Conservation (phyloP, 1,140 invertebrate species). For the Ptiloglossa arizonensis region DNA sequence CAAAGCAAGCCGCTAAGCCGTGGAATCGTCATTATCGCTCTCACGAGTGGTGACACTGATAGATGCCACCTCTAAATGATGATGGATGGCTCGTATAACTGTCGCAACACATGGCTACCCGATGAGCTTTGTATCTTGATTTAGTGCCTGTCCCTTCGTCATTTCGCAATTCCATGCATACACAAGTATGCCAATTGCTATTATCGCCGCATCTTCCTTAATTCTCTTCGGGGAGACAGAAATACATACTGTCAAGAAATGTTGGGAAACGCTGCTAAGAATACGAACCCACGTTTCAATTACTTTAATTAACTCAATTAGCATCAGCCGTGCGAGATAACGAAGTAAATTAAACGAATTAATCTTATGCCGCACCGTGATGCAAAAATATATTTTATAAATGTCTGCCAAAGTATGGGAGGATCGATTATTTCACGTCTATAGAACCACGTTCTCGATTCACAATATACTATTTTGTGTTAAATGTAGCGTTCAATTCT, state of each 20-base stretch:
- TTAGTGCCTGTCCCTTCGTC: constrained; percentile 71
- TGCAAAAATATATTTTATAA: too few species aligned
- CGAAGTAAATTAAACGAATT: too few species aligned
- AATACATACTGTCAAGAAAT: constrained; percentile 6
- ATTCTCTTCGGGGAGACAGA: neutral
- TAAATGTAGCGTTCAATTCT: too few species aligned
- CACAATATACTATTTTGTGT: too few species aligned
- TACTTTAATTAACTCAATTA: neutral
- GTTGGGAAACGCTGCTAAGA: neutral
- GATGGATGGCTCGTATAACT: constrained; percentile 78
- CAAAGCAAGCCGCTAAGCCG: constrained; percentile 69
- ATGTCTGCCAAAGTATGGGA: too few species aligned
- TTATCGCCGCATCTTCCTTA: constrained; percentile 54
- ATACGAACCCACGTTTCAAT: neutral
- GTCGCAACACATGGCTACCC: constrained; percentile 75
- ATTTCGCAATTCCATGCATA: constrained; percentile 64
- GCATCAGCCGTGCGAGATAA: too few species aligned
- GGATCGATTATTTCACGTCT: too few species aligned
- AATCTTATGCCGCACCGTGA: too few species aligned
- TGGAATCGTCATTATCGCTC: constrained; percentile 73
- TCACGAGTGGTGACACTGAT: constrained; percentile 70
- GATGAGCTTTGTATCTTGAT: constrained; percentile 76
- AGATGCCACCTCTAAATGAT: constrained; percentile 75
- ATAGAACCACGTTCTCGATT: too few species aligned
- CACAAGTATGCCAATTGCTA: constrained; percentile 34